phyloP scores from a whole-genome alignment of 2,113 vertebrate genomes.

The Okapia johnstoni region DNA sequence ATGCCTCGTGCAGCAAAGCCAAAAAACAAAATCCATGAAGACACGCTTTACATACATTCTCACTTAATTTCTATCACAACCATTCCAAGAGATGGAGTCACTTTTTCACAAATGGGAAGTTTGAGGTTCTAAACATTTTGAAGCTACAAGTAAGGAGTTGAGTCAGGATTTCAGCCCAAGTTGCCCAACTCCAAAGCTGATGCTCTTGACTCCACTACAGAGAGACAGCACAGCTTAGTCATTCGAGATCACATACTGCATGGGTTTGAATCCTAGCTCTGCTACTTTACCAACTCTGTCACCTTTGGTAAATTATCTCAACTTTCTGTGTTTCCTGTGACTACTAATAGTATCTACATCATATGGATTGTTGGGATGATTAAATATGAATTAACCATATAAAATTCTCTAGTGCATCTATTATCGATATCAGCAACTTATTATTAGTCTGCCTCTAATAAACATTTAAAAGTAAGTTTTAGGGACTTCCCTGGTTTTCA shows the following conservation, averaged over 20 bases:
- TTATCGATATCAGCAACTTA: not conserved
- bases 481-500: not conserved
- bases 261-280: not conserved
- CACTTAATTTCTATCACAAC: not conserved
- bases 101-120: not conserved
- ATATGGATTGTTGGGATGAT: not conserved
- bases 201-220: not conserved
- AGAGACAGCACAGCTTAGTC: not conserved
- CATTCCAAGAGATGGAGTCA: not conserved
- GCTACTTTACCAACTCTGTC: not conserved
- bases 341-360: not conserved
- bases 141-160: not conserved
- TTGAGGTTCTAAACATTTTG: not conserved
- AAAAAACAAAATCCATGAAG: not conserved
- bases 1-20: not conserved
- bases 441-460: not conserved
- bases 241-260: accelerated
- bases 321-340: not conserved
- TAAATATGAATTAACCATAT: not conserved
- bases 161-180: not conserved
- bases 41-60: not conserved
- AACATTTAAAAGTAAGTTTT: not conserved
- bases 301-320: not conserved
- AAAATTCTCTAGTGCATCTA: not conserved
- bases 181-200: not conserved